These are phyloP conservation scores for Microctenopoma lineatum DNA, from an alignment of 2,797 vertebrate species.

Conservation along the genomic window DNA sequence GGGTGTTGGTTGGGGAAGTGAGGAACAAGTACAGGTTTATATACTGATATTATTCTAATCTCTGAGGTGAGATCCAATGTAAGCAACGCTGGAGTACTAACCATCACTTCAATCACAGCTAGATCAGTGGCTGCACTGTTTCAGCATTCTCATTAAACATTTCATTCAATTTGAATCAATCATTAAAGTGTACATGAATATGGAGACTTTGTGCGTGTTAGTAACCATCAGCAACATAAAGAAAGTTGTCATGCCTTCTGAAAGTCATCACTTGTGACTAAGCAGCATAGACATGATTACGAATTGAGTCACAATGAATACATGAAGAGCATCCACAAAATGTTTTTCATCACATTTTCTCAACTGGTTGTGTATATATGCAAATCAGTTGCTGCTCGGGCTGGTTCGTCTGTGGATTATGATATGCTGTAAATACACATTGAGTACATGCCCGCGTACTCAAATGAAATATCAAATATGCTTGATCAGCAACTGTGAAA, in stretches of 20 bases:
- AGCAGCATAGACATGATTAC: constrained; percentile 8
- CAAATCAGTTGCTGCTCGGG: background rate
- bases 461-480: constrained; percentile 19
- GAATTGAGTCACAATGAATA: constrained; percentile 14
- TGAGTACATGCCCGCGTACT: constrained; percentile 13
- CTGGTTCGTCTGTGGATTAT: background rate
- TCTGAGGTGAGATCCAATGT: constrained; percentile 79
- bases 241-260: constrained; percentile 13
- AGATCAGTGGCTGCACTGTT: constrained; percentile 80
- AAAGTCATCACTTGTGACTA: constrained; percentile 32
- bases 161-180: constrained; percentile 79
- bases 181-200: constrained; percentile 78
- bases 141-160: constrained; percentile 72
- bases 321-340: constrained; percentile 6
- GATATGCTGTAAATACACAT: background rate
- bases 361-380: background rate
- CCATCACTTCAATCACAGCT: constrained; percentile 82
- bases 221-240: constrained; percentile 57
- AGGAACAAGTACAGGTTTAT: constrained; percentile 81
- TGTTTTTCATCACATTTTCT: background rate
- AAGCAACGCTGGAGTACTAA: constrained; percentile 81
- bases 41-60: constrained; percentile 85
- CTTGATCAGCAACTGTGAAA: constrained; percentile 29
- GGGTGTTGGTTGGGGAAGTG: constrained; percentile 35
- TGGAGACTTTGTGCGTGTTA: constrained; percentile 54